Conservation (phyloP, 2,888 invertebrate genomes). For the Philonicus albiceps region DNA sequence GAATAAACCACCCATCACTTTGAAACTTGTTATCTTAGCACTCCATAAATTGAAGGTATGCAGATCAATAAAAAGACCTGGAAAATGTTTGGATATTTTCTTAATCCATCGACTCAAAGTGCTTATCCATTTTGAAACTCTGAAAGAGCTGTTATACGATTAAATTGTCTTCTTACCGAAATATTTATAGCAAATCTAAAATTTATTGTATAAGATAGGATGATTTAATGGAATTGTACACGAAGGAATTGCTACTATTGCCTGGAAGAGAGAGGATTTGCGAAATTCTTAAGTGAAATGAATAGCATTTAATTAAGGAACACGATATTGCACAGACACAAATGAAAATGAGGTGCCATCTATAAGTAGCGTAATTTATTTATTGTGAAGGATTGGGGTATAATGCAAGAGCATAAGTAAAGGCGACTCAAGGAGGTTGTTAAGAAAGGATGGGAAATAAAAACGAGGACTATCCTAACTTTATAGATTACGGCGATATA, state of each 20-base stretch:
- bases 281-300: not conserved
- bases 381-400: not conserved
- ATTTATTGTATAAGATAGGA: not conserved
- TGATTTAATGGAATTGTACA: not conserved
- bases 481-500: not conserved
- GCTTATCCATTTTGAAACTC: not conserved
- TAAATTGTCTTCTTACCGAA: not conserved
- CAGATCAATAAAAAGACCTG: not conserved
- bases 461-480: not conserved
- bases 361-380: not conserved
- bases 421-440: not conserved
- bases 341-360: not conserved
- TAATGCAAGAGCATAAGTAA: not conserved
- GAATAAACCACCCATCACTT: not conserved
- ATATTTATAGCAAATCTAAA: not conserved
- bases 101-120: not conserved
- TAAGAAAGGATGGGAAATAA: not conserved
- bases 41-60: not conserved
- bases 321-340: not conserved
- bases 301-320: not conserved
- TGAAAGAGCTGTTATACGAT: not conserved
- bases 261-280: not conserved
- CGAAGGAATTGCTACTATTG: not conserved
- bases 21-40: not conserved
- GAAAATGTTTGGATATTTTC: not conserved